Percentiles rank a stretch among this genome's conserved stretches.
phyloP scores from a whole-genome alignment of 2,797 vertebrate genomes.

The Geotrypetes seraphini region DNA sequence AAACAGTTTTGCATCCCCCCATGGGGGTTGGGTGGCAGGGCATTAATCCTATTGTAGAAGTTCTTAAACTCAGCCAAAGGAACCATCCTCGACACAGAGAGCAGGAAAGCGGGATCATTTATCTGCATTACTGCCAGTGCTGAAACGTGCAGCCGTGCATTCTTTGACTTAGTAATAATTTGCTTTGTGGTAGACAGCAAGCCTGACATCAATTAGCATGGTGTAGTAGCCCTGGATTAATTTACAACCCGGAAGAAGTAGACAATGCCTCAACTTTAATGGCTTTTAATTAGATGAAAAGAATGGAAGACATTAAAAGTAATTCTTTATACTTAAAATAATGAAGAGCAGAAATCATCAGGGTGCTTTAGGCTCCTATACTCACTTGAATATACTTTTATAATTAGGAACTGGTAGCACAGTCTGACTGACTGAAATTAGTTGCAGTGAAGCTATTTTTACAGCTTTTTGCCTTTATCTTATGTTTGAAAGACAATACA shows the following conservation, averaged over 20 bases:
- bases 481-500: too few species aligned
- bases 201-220: background rate
- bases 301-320: background rate
- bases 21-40: too few species aligned
- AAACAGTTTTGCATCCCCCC: too few species aligned
- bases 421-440: too few species aligned
- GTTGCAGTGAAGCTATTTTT: too few species aligned
- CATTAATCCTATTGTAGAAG: too few species aligned
- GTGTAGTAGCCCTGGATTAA: background rate
- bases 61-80: too few species aligned
- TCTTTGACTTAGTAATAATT: conserved; percentile 6
- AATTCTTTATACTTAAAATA: conserved; percentile 5
- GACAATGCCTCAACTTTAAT: conserved; percentile 1
- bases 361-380: background rate
- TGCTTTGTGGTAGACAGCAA: conserved; percentile 2
- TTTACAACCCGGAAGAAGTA: conserved; percentile 7
- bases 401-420: background rate
- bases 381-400: background rate
- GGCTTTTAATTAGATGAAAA: conserved; percentile 16
- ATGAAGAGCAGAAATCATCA: background rate
- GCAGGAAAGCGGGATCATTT: too few species aligned
- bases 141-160: background rate
- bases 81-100: too few species aligned
- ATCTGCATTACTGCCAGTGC: background rate
- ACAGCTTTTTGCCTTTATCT: too few species aligned